Evolutionary conservation across 2,113 vertebrate genomes (phyloP).

Genomic region (Triplophysa tibetana): DNA sequence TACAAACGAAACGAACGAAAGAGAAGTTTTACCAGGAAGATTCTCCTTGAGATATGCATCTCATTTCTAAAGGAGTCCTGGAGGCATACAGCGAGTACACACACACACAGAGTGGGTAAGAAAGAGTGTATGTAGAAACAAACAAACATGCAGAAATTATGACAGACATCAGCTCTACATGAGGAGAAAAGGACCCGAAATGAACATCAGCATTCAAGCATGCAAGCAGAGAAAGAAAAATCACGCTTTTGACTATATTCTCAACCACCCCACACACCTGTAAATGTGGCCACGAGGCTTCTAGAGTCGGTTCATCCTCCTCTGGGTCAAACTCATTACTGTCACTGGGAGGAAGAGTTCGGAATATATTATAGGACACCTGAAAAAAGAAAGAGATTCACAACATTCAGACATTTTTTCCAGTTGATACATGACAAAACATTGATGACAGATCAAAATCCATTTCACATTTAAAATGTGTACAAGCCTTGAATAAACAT

Average conservation of each 20-base stretch:
- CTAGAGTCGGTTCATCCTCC: constrained; percentile 97
- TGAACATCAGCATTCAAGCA: no score
- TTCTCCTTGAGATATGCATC: constrained; percentile 66
- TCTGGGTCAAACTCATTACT: constrained; percentile 99
- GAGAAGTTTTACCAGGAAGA: constrained; percentile 59
- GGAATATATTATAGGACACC: constrained; percentile 99
- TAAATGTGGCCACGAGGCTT: constrained; percentile 98
- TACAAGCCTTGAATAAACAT: no score
- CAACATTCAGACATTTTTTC: not conserved
- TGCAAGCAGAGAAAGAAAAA: not conserved
- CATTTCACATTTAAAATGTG: no score
- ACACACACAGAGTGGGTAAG: constrained; percentile 50
- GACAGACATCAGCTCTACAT: constrained; percentile 5
- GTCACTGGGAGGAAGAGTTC: constrained; percentile 98
- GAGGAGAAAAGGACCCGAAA: not conserved
- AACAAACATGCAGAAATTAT: constrained; percentile 18
- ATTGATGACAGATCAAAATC: no score
- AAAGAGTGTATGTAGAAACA: not conserved
- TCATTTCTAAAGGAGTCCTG: constrained; percentile 67
- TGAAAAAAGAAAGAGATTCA: constrained; percentile 51
- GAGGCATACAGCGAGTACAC: constrained; percentile 54
- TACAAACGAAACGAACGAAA: constrained; percentile 33
- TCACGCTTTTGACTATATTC: not conserved
- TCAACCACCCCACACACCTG: constrained; percentile 77
- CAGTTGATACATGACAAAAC: no score